Evolutionary conservation across 2,888 invertebrate genomes (phyloP), one percentile per base, ranked within the genome.

Genomic region (Saturnia japonica): DNA sequence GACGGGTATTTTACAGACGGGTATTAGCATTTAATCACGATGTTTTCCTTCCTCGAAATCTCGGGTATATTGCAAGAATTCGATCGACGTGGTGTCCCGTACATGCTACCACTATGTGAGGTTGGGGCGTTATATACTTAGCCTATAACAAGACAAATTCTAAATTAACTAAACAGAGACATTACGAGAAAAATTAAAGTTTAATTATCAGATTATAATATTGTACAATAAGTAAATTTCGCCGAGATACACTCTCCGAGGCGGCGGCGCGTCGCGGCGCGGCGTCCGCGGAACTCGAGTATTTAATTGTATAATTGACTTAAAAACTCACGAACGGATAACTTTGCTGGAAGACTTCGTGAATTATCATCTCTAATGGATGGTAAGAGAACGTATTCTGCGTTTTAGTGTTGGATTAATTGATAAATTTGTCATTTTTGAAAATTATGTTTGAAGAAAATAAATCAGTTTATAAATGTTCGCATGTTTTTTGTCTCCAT

Each of bases 221-320:
- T 40, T 64, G 34, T 64, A 40, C 34, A 64, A 64, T 64, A 40
- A 40, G 64, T 40, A 19, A 64, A 64, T 57, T 57, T 57, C 25
- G 40, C 14, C 64, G 7, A 40, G 40, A 40, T 40, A 64, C 40
- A 64, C 34, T n/a, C 25, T 57, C 57, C 57, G 47, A 51, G 19
- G 47, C 47, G 47, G 1, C n/a, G n/a, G n/a, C 51, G 51, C 34
- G 57, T 7, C 1, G 22, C 19, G 57, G 14, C 28, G 54, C 9
- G 19, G 22, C 54, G 22, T 8, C 6, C 54, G 54, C 54, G 16
- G 60, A 14, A 34, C 60, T 62, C 60, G 40, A 64, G 40, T 64
- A n/a, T 64, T 64, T 40, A 64, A 77, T 77, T 74, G 74, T 72
- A 73, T 80, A 82, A 82, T 83, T 81, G 77, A 78, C 78, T 82